These are phyloP conservation scores for Colletes collaris DNA, from an alignment of 2,888 invertebrate genomes.

Conservation along the genomic window DNA sequence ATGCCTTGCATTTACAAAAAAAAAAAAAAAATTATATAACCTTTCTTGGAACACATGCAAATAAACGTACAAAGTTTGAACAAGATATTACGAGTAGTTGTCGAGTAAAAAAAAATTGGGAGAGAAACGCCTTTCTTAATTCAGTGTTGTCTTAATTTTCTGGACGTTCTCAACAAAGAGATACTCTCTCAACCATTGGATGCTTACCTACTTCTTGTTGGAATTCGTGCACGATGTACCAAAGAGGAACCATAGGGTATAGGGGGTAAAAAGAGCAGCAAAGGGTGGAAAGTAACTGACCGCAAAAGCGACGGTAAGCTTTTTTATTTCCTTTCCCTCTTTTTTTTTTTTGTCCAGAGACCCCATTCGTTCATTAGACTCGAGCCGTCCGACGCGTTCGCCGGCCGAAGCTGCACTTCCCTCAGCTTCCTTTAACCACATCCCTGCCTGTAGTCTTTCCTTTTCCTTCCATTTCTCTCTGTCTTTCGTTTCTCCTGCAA, in stretches of 20 bases:
- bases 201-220: constrained; percentile 15
- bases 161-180: constrained; percentile 50
- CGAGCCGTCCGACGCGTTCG: constrained; percentile 60
- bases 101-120: too few species aligned
- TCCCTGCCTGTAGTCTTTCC: constrained; percentile 19
- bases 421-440: constrained; percentile 48
- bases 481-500: not conserved
- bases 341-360: constrained; percentile 51
- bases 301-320: constrained; percentile 71
- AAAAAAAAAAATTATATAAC: too few species aligned
- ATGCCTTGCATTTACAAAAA: too few species aligned
- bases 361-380: constrained; percentile 75
- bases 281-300: constrained; percentile 70
- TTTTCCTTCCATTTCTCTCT: constrained; percentile 11
- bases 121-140: too few species aligned
- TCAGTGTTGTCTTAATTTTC: constrained; percentile 21
- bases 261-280: constrained; percentile 30
- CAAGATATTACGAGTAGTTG: too few species aligned
- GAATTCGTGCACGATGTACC: constrained; percentile 28
- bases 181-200: constrained; percentile 10
- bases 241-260: not conserved
- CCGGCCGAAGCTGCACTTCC: constrained; percentile 36
- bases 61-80: too few species aligned
- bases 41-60: too few species aligned
- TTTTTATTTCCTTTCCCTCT: constrained; percentile 59